Evolutionary conservation across 2,113 vertebrate genomes (phyloP).

Genomic region (Sterna hirundo): DNA sequence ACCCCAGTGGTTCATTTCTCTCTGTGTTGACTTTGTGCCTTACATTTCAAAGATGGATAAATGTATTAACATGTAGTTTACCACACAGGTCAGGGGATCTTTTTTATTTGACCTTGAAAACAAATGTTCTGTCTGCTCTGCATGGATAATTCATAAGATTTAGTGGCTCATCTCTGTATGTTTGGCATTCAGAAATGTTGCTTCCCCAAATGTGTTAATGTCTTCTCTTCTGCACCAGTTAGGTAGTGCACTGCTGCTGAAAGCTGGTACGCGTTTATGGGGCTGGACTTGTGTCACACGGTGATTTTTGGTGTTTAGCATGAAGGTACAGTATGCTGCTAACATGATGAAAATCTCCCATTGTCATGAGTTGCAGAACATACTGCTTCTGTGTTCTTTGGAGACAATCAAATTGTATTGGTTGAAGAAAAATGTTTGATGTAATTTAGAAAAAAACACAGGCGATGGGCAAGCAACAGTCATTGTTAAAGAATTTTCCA

Average conservation of each 20-base stretch:
- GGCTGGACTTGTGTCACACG: background rate
- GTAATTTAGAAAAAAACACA: background rate
- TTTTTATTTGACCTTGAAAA: constrained; percentile 54
- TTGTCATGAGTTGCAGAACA: background rate
- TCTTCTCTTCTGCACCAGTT: background rate
- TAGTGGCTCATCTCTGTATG: constrained; percentile 7
- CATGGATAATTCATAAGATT: constrained; percentile 61
- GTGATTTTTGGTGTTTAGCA: background rate
- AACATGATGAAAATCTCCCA: background rate
- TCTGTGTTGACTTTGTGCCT: constrained; percentile 30
- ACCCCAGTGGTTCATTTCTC: background rate
- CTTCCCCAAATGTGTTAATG: background rate
- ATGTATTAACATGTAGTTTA: constrained; percentile 34
- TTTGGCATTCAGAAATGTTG: constrained; percentile 13
- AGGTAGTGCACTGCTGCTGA: background rate
- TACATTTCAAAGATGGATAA: constrained; percentile 34
- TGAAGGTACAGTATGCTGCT: background rate
- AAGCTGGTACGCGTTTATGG: background rate
- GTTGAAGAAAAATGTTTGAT: background rate
- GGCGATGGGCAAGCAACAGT: background rate
- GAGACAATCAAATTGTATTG: background rate
- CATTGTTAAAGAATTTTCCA: background rate
- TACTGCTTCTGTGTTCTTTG: background rate
- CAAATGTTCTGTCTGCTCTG: constrained; percentile 51
- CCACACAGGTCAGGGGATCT: constrained; percentile 37